Percentiles rank a stretch among this genome's conserved stretches.
Evolutionary conservation across 2,797 vertebrate genomes (phyloP).

Genomic region (Moxostoma hubbsi): DNA sequence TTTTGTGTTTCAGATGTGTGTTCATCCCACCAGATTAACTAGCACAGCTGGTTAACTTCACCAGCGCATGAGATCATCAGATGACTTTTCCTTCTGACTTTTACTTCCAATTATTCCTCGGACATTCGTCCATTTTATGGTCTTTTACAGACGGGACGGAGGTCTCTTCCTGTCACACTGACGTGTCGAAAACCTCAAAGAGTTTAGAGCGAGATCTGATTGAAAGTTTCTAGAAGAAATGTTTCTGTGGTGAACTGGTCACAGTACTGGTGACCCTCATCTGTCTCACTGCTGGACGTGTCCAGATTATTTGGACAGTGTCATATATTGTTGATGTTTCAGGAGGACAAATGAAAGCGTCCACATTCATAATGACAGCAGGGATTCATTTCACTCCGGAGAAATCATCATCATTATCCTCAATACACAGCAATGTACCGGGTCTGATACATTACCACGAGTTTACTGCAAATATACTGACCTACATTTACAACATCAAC

Average conservation of each 20-base stretch:
- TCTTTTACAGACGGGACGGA: not conserved
- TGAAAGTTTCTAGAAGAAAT: not conserved
- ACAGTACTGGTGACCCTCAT: not conserved
- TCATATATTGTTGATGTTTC: conserved; percentile 29
- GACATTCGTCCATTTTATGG: not conserved
- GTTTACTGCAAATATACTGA: too few species aligned
- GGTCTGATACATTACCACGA: too few species aligned
- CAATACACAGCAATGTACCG: too few species aligned
- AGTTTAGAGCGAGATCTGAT: not conserved
- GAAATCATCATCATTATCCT: not conserved
- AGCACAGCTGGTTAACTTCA: conserved; percentile 41
- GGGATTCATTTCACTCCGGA: not conserved
- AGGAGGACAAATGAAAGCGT: conserved; percentile 19
- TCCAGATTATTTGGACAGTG: conserved; percentile 17
- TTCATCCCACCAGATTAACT: conserved; percentile 30
- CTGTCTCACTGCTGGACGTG: not conserved
- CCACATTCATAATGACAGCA: not conserved
- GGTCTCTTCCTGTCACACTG: not conserved
- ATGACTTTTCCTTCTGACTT: conserved; percentile 26
- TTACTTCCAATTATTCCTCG: not conserved
- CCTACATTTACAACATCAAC: too few species aligned
- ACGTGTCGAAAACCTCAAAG: not conserved
- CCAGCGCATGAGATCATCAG: conserved; percentile 11
- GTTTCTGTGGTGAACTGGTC: not conserved
- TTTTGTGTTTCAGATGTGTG: conserved; percentile 12